Evolutionary conservation across 2,113 vertebrate species (phyloP).

Genomic region (Chaetodon trifascialis): DNA sequence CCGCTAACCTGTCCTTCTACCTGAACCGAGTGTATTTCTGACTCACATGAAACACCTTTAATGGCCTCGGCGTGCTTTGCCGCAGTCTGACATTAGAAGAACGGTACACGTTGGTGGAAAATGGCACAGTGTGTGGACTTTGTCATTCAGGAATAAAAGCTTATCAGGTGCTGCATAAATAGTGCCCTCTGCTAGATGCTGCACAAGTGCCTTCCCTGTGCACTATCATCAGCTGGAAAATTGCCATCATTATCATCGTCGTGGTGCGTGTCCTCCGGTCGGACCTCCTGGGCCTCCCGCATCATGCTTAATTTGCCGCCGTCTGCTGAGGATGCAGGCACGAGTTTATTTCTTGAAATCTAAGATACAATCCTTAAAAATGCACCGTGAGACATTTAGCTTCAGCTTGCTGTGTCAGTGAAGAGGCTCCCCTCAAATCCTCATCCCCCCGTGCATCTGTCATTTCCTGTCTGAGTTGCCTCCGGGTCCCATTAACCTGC

Average conservation of each 20-base stretch:
- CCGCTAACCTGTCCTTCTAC: too few species aligned
- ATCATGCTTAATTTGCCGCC: not conserved
- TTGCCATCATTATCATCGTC: not conserved
- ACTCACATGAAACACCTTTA: not conserved
- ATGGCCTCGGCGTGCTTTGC: not conserved
- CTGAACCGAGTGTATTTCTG: not conserved
- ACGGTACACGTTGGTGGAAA: not conserved
- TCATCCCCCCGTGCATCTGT: conserved; percentile 10
- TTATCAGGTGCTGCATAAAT: not conserved
- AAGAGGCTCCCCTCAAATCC: conserved; percentile 29
- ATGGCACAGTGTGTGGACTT: not conserved
- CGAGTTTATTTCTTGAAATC: not conserved
- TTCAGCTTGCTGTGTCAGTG: not conserved
- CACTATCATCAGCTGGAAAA: not conserved
- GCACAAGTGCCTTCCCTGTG: not conserved
- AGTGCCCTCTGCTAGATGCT: not conserved
- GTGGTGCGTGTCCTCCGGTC: not conserved
- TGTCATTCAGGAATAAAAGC: conserved; percentile 15
- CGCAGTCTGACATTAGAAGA: not conserved
- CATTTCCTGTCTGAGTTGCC: conserved; percentile 27
- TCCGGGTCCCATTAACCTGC: conserved; percentile 45
- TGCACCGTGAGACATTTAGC: not conserved
- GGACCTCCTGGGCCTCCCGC: not conserved
- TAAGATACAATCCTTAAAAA: not conserved
- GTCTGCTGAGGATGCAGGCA: not conserved